These are phyloP conservation scores for Idris sp. DNA, from an alignment of 1,140 invertebrate species.

Conservation along the genomic window DNA sequence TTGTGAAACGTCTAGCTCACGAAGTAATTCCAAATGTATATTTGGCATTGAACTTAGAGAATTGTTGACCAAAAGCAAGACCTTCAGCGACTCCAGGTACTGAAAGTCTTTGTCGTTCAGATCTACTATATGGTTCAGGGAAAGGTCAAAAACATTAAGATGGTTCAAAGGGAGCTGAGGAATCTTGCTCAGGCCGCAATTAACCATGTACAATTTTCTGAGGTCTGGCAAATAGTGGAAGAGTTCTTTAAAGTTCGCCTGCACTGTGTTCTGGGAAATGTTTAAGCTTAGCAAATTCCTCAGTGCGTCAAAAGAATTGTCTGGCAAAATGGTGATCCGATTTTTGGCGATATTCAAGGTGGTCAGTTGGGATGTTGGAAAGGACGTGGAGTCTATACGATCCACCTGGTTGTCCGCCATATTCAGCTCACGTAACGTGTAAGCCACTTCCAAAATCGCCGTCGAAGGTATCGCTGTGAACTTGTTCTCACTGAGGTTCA, in stretches of 20 bases:
- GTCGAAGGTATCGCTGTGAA: slow-evolving; percentile 86
- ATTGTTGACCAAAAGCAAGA: slow-evolving; percentile 84
- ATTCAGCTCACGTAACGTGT: slow-evolving; percentile 86
- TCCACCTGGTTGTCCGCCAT: slow-evolving; percentile 90
- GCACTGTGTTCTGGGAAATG: slow-evolving; percentile 87
- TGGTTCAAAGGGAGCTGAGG: slow-evolving; percentile 86
- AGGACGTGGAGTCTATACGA: slow-evolving; percentile 92
- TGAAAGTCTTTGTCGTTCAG: slow-evolving; percentile 82
- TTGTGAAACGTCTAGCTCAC: slow-evolving; percentile 81
- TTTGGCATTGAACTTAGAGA: slow-evolving; percentile 82
- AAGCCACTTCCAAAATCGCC: slow-evolving; percentile 85
- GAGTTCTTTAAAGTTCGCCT: slow-evolving; percentile 93
- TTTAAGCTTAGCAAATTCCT: slow-evolving; percentile 87
- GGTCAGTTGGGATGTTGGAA: slow-evolving; percentile 88
- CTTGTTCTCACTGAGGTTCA: slow-evolving; percentile 89
- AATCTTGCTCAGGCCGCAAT: slow-evolving; percentile 85
- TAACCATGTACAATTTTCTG: slow-evolving; percentile 85
- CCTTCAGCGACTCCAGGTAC: slow-evolving; percentile 81
- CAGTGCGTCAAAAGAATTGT: slow-evolving; percentile 92
- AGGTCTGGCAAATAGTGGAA: slow-evolving; percentile 91
- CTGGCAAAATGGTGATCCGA: slow-evolving; percentile 89
- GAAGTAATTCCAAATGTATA: slow-evolving; percentile 79
- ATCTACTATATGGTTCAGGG: slow-evolving; percentile 84
- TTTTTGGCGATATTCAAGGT: slow-evolving; percentile 88
- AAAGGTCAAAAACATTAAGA: slow-evolving; percentile 86